Evolutionary conservation across 2,888 invertebrate species (phyloP).

Genomic region (Troides helena): DNA sequence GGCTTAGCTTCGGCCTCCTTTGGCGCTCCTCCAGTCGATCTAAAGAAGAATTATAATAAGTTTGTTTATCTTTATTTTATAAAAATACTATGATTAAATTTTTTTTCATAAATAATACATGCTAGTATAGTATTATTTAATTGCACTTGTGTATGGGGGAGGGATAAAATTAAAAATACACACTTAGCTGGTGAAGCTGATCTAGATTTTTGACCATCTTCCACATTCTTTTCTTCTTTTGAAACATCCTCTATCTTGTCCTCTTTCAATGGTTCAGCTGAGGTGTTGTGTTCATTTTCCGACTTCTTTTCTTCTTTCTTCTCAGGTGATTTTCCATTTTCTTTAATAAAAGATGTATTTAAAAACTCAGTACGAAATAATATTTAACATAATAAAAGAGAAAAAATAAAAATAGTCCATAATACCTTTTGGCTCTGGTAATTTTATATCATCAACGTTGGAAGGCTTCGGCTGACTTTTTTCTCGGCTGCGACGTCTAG

Average conservation of each 20-base stretch:
- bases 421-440: conserved; percentile 64
- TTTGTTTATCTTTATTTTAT: neutral
- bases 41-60: neutral
- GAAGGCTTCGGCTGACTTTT: conserved; percentile 52
- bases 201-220: conserved; percentile 60
- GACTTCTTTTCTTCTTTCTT: conserved; percentile 64
- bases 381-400: neutral
- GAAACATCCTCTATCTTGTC: conserved; percentile 56
- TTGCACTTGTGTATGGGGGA: neutral
- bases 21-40: conserved; percentile 38
- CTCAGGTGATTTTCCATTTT: conserved; percentile 73
- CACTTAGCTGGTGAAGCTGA: conserved; percentile 71
- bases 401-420: neutral
- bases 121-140: too few relatives aligned
- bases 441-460: conserved; percentile 59
- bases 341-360: conserved; percentile 38
- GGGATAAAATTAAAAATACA: conserved; percentile 30
- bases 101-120: too few relatives aligned
- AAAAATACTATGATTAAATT: neutral
- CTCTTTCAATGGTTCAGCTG: conserved; percentile 54
- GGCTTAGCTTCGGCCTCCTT: conserved; percentile 59
- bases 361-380: neutral
- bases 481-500: conserved; percentile 59
- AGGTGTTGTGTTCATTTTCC: conserved; percentile 58
- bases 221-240: conserved; percentile 51